Conservation (phyloP, 1,140 invertebrate species). For the Leptopilina clavipes region DNA sequence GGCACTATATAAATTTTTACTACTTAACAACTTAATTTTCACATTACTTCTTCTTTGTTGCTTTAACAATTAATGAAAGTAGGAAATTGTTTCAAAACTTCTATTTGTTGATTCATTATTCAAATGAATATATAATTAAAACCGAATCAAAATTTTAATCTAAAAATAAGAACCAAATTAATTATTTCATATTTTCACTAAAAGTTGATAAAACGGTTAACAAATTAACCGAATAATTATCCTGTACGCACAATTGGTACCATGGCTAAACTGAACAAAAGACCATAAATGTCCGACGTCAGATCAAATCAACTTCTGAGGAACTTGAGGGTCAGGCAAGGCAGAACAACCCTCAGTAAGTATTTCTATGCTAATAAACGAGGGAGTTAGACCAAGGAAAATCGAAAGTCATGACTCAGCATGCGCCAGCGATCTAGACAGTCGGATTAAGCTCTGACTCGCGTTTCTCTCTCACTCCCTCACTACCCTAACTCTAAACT, state of each 20-base stretch:
- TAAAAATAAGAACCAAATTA: no score
- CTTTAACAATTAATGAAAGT: no score
- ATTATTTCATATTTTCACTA: no score
- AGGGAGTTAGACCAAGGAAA: neutral
- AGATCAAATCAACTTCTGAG: neutral
- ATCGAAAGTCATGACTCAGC: conserved; percentile 29
- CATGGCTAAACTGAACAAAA: neutral
- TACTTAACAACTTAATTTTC: no score
- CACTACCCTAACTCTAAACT: neutral
- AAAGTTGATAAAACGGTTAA: no score
- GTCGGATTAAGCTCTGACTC: conserved; percentile 9
- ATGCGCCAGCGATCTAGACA: conserved; percentile 2
- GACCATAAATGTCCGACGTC: neutral
- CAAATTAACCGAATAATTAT: no score
- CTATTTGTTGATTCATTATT: no score
- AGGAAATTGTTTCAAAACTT: no score
- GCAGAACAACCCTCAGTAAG: neutral
- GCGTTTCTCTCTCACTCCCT: neutral
- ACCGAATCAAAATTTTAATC: no score
- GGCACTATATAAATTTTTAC: no score
- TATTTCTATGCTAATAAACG: neutral
- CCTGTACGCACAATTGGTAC: neutral
- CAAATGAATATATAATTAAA: no score
- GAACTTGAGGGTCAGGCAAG: conserved; percentile 1
- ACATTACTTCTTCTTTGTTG: no score